Evolutionary conservation across 2,113 vertebrate genomes (phyloP).

Genomic region (Mustelus asterias): DNA sequence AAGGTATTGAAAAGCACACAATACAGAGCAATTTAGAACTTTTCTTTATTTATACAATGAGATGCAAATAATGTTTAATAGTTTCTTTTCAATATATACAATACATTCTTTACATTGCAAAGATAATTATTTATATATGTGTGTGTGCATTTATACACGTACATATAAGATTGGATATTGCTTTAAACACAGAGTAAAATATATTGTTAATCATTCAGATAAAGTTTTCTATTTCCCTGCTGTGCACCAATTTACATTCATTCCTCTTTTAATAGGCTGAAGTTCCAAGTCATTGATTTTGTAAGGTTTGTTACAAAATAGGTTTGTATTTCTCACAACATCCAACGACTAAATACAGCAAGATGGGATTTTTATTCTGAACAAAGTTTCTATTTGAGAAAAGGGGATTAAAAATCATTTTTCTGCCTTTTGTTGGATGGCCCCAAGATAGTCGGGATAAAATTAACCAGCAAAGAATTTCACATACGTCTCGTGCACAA

Average conservation of each 20-base stretch:
- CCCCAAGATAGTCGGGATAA: background rate
- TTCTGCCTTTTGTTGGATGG: background rate
- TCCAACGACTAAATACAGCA: slow-evolving; percentile 7
- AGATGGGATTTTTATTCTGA: background rate
- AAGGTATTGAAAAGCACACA: background rate
- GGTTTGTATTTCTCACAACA: background rate
- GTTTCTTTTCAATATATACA: slow-evolving; percentile 34
- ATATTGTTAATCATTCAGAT: slow-evolving; percentile 29
- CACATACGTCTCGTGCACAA: background rate
- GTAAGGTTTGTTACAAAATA: background rate
- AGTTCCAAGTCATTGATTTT: slow-evolving; percentile 8
- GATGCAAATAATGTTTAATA: slow-evolving; percentile 7
- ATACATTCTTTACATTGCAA: slow-evolving; percentile 35
- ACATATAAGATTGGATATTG: slow-evolving; percentile 24
- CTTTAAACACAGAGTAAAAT: background rate
- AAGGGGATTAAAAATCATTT: background rate
- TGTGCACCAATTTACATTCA: slow-evolving; percentile 31
- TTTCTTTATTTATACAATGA: slow-evolving; percentile 2
- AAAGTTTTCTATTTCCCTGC: slow-evolving; percentile 32
- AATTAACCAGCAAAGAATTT: background rate
- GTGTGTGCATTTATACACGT: slow-evolving; percentile 10
- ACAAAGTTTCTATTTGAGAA: background rate
- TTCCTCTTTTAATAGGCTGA: slow-evolving; percentile 18
- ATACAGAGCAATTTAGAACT: background rate
- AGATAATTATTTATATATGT: slow-evolving; percentile 28